These are phyloP conservation scores for Oncopeltus fasciatus DNA, from an alignment of 1,140 invertebrate species.

Conservation along the genomic window DNA sequence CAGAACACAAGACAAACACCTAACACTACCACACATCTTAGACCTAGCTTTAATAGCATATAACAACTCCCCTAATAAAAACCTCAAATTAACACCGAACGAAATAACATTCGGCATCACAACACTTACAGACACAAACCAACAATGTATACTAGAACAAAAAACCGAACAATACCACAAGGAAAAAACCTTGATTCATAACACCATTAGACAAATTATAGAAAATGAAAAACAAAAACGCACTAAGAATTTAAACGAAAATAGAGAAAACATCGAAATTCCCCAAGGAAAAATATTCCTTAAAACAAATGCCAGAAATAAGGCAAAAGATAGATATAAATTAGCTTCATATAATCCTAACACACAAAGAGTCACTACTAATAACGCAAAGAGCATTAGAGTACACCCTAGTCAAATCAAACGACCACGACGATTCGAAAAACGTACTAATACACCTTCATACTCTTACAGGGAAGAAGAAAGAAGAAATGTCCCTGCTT, in stretches of 20 bases:
- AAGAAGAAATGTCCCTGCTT: no score
- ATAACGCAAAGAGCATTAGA: neutral
- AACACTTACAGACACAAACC: neutral
- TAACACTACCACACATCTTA: neutral
- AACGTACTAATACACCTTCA: neutral
- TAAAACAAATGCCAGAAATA: neutral
- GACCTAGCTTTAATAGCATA: neutral
- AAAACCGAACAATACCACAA: constrained; percentile 1
- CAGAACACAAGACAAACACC: neutral
- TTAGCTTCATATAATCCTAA: neutral
- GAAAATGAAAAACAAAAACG: constrained; percentile 3
- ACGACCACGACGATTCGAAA: no score
- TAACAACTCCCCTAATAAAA: constrained; percentile 2
- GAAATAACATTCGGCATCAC: constrained; percentile 5
- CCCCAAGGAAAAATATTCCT: constrained; percentile 3
- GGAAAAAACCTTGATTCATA: neutral
- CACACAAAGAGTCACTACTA: neutral
- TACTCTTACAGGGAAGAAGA: no score
- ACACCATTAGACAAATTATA: neutral
- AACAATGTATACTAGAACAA: neutral
- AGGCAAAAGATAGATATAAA: neutral
- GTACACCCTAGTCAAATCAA: neutral
- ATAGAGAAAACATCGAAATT: neutral
- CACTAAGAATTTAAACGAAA: neutral
- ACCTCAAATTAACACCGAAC: constrained; percentile 2